These are phyloP conservation scores for Aplochiton taeniatus DNA, from an alignment of 2,797 vertebrate genomes.

Conservation along the genomic window DNA sequence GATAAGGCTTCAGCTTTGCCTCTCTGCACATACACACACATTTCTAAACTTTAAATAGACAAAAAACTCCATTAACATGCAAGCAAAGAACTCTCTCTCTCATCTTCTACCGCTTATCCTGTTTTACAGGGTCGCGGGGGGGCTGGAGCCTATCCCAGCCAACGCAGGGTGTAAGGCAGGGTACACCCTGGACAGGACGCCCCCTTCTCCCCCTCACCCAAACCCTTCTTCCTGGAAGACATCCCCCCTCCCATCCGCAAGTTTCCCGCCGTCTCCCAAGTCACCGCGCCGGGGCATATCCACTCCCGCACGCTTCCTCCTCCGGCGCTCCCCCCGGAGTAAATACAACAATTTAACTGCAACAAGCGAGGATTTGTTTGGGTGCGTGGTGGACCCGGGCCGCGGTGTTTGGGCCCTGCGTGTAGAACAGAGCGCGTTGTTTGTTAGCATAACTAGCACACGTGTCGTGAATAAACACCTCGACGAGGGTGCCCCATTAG, in stretches of 20 bases:
- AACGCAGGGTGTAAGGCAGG: no score
- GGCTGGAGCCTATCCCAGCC: no score
- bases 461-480: slow-evolving; percentile 75
- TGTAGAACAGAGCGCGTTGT: slow-evolving; percentile 63
- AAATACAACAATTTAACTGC: slow-evolving; percentile 72
- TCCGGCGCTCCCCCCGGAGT: slow-evolving; percentile 38
- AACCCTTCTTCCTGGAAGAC: slow-evolving; percentile 32
- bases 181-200: no score
- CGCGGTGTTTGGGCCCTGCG: slow-evolving; percentile 52
- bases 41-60: no score
- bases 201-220: slow-evolving; percentile 36
- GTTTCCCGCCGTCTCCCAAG: neutral
- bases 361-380: slow-evolving; percentile 68
- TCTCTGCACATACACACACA: slow-evolving; percentile 20
- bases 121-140: no score
- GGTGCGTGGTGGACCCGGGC: slow-evolving; percentile 57
- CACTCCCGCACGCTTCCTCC: slow-evolving; percentile 15
- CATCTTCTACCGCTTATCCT: no score
- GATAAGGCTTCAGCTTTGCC: slow-evolving; percentile 47
- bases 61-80: no score
- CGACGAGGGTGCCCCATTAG: slow-evolving; percentile 67
- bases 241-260: neutral
- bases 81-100: no score
- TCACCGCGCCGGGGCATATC: slow-evolving; percentile 18
- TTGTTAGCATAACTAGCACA: slow-evolving; percentile 77